Conservation (phyloP, 2,888 invertebrate genomes). For the Cataglyphis livida region DNA sequence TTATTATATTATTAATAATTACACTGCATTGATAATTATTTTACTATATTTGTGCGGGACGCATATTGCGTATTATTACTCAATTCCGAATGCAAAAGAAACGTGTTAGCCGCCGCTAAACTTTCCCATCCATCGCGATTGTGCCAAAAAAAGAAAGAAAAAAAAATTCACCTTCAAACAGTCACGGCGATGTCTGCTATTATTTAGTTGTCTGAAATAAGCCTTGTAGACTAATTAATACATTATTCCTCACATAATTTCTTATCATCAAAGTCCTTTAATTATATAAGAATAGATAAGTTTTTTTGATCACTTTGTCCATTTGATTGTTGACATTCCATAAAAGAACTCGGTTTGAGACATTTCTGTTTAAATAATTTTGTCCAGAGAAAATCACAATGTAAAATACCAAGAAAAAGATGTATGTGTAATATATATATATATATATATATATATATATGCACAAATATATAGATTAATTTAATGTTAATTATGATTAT, state of each 20-base stretch:
- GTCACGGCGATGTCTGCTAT: neutral
- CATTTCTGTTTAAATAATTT: neutral
- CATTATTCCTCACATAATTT: slow-evolving; percentile 18
- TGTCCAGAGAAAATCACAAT: neutral
- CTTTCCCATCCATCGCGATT: slow-evolving; percentile 40
- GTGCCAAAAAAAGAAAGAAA: slow-evolving; percentile 36
- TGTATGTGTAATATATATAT: neutral
- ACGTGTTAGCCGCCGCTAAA: slow-evolving; percentile 39
- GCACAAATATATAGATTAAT: neutral
- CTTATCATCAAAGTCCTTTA: neutral
- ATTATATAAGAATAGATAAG: neutral
- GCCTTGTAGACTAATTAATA: neutral
- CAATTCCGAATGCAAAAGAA: slow-evolving; percentile 54
- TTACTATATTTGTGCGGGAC: slow-evolving; percentile 77
- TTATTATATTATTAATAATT: slow-evolving; percentile 74
- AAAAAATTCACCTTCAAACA: neutral
- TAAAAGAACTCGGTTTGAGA: neutral
- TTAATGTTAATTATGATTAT: slow-evolving; percentile 12
- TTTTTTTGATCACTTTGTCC: neutral
- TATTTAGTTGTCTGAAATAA: neutral
- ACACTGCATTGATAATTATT: slow-evolving; percentile 75
- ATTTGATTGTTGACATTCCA: neutral
- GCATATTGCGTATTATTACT: slow-evolving; percentile 65
- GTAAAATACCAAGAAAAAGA: neutral
- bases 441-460: neutral